phyloP scores from a whole-genome alignment of 1,140 invertebrate genomes.

The Drosophila hydei region DNA sequence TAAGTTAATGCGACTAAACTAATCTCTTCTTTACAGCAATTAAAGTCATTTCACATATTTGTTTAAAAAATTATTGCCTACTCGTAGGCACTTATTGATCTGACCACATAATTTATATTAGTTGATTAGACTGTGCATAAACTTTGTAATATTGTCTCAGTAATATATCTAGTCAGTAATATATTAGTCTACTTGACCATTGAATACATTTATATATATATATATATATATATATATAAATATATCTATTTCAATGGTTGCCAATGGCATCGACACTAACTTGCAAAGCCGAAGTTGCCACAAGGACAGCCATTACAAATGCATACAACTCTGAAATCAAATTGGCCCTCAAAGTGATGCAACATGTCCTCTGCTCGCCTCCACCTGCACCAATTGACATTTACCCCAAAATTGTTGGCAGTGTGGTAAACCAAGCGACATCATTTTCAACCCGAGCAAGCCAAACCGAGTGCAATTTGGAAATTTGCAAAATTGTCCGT shows the following conservation, averaged over 20 bases:
- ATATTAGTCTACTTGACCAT: too few species aligned
- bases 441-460: constrained; percentile 41
- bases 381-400: constrained; percentile 26
- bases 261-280: constrained; percentile 8
- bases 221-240: background rate
- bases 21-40: too few species aligned
- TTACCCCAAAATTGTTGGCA: constrained; percentile 37
- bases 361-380: constrained; percentile 1
- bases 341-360: constrained; percentile 48
- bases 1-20: too few species aligned
- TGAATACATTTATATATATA: background rate
- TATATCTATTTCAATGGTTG: background rate
- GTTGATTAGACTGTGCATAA: too few species aligned
- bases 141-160: too few species aligned
- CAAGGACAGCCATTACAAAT: constrained; percentile 30
- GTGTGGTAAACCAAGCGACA: constrained; percentile 46
- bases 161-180: too few species aligned
- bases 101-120: background rate
- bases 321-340: constrained; percentile 35
- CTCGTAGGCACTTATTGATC: background rate
- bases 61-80: background rate
- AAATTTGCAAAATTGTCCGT: constrained; percentile 71
- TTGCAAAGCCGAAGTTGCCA: constrained; percentile 1
- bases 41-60: background rate
- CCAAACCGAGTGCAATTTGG: constrained; percentile 70